Evolutionary conservation across 2,797 vertebrate genomes (phyloP).

Genomic region (Sebastes baramenuke): DNA sequence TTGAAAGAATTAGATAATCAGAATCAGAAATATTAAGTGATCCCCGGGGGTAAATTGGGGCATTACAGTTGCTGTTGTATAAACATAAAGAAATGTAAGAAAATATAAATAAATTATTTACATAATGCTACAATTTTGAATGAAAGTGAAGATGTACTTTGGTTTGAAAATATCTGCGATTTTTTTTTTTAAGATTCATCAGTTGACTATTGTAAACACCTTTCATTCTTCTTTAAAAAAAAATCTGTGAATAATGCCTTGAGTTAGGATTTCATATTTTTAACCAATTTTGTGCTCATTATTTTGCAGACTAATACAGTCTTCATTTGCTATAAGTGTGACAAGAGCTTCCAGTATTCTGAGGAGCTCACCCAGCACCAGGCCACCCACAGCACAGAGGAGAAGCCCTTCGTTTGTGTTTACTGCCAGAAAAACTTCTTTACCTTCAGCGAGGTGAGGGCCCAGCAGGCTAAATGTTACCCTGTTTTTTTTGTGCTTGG

Average conservation of each 20-base stretch:
- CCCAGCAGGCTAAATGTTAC: not conserved
- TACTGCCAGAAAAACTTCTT: slow-evolving; percentile 78
- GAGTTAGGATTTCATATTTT: not conserved
- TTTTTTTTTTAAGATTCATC: not conserved
- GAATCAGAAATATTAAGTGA: too few relatives aligned
- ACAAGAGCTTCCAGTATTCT: slow-evolving; percentile 82
- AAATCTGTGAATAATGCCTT: not conserved
- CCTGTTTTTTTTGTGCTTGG: not conserved
- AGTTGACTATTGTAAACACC: not conserved
- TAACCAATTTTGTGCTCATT: not conserved
- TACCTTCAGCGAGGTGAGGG: slow-evolving; percentile 81
- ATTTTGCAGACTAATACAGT: slow-evolving; percentile 76
- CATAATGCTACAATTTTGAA: too few relatives aligned
- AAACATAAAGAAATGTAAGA: too few relatives aligned
- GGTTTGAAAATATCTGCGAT: not conserved
- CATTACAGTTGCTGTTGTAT: too few relatives aligned
- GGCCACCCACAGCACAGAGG: slow-evolving; percentile 77
- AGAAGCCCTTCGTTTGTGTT: slow-evolving; percentile 81
- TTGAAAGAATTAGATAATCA: too few relatives aligned
- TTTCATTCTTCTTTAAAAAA: not conserved
- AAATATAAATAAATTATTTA: too few relatives aligned
- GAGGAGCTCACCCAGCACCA: slow-evolving; percentile 84
- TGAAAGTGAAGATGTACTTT: not conserved
- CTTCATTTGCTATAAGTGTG: slow-evolving; percentile 87
- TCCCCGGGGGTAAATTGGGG: too few relatives aligned